phyloP scores from a whole-genome alignment of 2,888 invertebrate species.

The Orgyia antiqua region DNA sequence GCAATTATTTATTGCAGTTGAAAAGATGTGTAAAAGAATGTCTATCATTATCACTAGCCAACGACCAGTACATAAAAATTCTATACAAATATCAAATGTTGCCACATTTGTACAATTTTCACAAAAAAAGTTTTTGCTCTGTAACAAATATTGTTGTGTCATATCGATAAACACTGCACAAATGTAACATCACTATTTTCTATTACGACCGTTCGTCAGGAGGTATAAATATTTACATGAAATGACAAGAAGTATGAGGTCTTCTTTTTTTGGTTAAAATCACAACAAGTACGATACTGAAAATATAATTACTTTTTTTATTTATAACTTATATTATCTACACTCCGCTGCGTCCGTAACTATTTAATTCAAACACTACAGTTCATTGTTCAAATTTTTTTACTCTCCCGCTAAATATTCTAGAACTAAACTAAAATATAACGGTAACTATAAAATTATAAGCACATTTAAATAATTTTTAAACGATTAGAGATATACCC shows the following conservation, averaged over 20 bases:
- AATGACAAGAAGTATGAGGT: constrained; percentile 54
- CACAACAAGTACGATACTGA: constrained; percentile 68
- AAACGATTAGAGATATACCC: too few species aligned
- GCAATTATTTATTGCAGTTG: not conserved
- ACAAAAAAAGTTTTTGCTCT: too few species aligned
- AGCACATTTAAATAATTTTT: too few species aligned
- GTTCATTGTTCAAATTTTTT: constrained; percentile 17
- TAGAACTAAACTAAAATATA: too few species aligned
- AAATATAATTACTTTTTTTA: constrained; percentile 53
- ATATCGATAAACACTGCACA: not conserved
- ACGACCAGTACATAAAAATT: constrained; percentile 13
- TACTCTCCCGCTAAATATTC: too few species aligned
- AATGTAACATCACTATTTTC: not conserved
- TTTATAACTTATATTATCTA: constrained; percentile 37
- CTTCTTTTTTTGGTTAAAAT: constrained; percentile 73
- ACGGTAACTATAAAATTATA: too few species aligned
- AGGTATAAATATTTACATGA: constrained; percentile 50
- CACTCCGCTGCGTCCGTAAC: constrained; percentile 37
- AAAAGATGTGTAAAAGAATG: constrained; percentile 18
- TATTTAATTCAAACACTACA: constrained; percentile 21
- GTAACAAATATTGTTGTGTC: too few species aligned
- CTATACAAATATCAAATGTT: constrained; percentile 7
- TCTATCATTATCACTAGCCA: constrained; percentile 13
- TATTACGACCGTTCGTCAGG: constrained; percentile 9
- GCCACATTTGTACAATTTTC: too few species aligned